phyloP scores from a whole-genome alignment of 2,888 invertebrate genomes.

The Thera britannica region DNA sequence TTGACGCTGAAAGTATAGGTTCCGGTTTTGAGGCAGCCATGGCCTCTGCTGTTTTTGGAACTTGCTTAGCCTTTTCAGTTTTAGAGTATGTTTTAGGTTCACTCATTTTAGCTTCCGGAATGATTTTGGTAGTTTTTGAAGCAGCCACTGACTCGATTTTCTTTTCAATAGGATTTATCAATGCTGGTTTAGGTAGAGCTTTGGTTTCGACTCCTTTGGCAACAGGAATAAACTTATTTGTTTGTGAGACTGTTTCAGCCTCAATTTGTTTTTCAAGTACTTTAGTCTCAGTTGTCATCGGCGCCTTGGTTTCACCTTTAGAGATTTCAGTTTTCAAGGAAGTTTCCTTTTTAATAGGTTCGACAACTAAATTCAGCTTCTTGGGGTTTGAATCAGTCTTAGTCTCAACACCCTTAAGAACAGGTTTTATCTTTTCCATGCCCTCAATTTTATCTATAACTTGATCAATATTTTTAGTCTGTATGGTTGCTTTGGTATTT shows the following conservation, averaged over 20 bases:
- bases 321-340: constrained; percentile 4
- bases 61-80: background rate
- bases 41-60: constrained; percentile 3
- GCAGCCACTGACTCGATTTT: constrained; percentile 13
- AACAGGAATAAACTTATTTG: constrained; percentile 18
- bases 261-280: constrained; percentile 12
- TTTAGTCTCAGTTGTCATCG: constrained; percentile 1
- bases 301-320: background rate
- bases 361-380: background rate
- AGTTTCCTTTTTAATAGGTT: constrained; percentile 1
- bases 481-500: constrained; percentile 2
- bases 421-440: background rate
- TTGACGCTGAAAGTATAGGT: constrained; percentile 4
- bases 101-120: constrained; percentile 7
- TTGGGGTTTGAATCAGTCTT: constrained; percentile 2
- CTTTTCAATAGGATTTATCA: constrained; percentile 13
- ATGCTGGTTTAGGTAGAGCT: constrained; percentile 3
- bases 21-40: background rate
- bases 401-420: background rate
- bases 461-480: constrained; percentile 5
- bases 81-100: constrained; percentile 13
- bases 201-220: constrained; percentile 10
- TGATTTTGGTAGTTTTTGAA: background rate
- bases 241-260: background rate
- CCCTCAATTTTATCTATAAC: constrained; percentile 3